Evolutionary conservation across 1,140 invertebrate genomes (phyloP).

Genomic region (Matsumurasca onukii): DNA sequence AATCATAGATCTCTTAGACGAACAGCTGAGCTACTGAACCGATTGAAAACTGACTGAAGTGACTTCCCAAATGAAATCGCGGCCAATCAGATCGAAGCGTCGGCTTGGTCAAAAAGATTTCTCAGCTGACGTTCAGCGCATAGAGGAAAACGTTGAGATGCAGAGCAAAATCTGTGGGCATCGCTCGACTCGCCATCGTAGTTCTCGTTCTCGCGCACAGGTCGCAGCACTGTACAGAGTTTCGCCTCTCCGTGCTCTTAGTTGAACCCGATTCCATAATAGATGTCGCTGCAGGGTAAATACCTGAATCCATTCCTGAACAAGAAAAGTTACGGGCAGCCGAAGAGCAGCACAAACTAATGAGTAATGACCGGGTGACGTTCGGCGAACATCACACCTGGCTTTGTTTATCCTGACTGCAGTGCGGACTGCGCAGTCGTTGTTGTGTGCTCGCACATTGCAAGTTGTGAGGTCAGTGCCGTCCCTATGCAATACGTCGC

Average conservation of each 20-base stretch:
- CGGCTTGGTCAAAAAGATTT: no score
- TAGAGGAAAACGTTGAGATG: no score
- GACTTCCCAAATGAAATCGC: no score
- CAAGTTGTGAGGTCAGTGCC: constrained; percentile 32
- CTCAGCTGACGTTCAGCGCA: no score
- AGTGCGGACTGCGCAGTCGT: no score
- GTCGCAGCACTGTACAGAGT: background rate
- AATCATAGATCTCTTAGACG: background rate
- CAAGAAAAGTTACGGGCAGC: constrained; percentile 35
- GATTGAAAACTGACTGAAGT: background rate
- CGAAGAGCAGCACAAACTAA: constrained; percentile 34
- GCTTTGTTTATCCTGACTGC: constrained; percentile 31
- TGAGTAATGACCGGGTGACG: constrained; percentile 34
- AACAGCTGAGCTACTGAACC: constrained; percentile 21
- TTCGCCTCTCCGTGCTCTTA: background rate
- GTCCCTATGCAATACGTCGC: constrained; percentile 31
- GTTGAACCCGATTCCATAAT: constrained; percentile 23
- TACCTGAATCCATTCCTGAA: constrained; percentile 32
- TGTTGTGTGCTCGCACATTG: no score
- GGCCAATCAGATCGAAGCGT: no score
- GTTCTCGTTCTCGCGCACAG: background rate
- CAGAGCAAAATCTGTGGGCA: no score
- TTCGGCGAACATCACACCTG: constrained; percentile 30
- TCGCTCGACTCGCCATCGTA: background rate
- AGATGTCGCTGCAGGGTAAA: constrained; percentile 31